Conservation (phyloP, 2,888 invertebrate species). For the Ormia ochracea region DNA sequence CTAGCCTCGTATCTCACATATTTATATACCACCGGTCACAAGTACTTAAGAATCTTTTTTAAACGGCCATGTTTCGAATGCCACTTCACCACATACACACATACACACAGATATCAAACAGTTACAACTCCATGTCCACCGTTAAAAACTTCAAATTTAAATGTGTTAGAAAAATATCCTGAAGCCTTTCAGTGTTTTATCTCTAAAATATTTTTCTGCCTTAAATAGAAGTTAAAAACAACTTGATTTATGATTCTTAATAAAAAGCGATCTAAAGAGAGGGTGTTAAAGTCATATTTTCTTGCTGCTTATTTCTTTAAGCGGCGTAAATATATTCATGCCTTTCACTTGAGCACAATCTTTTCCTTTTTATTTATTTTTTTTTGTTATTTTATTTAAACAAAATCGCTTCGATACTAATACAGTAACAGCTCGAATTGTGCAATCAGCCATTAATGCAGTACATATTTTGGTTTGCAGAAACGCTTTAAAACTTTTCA, state of each 20-base stretch:
- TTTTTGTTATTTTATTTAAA: not conserved
- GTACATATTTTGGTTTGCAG: not conserved
- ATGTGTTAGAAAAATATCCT: conserved; percentile 42
- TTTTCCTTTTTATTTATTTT: not conserved
- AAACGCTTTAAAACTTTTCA: too few relatives aligned
- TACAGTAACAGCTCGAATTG: not conserved
- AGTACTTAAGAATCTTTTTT: conserved; percentile 27
- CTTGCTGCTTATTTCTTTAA: not conserved
- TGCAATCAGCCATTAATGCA: not conserved
- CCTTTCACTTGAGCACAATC: conserved; percentile 45
- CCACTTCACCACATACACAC: conserved; percentile 8
- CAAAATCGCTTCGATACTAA: not conserved
- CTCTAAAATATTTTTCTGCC: not conserved
- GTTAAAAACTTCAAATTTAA: conserved; percentile 15
- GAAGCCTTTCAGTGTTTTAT: conserved; percentile 11
- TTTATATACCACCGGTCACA: not conserved
- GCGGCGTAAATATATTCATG: conserved; percentile 15
- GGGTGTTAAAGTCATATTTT: conserved; percentile 56
- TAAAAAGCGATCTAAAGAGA: conserved; percentile 25
- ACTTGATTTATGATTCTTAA: conserved; percentile 51
- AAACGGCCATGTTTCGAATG: conserved; percentile 44
- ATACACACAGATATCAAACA: not conserved
- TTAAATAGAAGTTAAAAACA: conserved; percentile 37
- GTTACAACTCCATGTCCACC: not conserved
- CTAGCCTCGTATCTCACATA: not conserved